A percentile compares a stretch with the other conserved stretches of the same genome.
Conservation (phyloP, 1,140 invertebrate species). For the Lordiphosa collinella region DNA sequence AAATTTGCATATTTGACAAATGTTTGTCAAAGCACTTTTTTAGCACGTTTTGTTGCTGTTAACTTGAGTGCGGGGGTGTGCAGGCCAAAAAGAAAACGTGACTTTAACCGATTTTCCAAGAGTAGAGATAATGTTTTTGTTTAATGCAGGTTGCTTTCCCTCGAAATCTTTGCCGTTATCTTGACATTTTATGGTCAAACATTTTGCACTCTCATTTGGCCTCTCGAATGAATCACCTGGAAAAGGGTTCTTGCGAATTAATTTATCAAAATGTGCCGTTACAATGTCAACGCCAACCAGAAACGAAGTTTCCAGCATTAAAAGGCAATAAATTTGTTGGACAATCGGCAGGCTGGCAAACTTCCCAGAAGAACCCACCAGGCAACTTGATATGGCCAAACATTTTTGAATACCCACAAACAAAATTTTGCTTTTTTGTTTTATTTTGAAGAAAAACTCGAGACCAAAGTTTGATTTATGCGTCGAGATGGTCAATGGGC, state of each 20-base stretch:
- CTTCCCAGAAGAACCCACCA: constrained; percentile 30
- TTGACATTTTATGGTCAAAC: not conserved
- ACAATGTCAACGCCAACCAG: constrained; percentile 53
- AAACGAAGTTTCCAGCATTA: constrained; percentile 45
- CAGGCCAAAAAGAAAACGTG: no score
- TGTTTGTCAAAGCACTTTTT: constrained; percentile 48
- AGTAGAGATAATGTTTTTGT: no score
- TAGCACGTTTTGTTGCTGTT: constrained; percentile 22
- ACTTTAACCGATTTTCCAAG: no score
- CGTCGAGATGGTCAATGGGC: constrained; percentile 67
- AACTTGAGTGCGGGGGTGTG: no score
- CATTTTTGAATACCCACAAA: constrained; percentile 35
- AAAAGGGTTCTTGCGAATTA: constrained; percentile 46
- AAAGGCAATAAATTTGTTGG: constrained; percentile 64
- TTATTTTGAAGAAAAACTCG: constrained; percentile 41
- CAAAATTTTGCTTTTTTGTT: constrained; percentile 4
- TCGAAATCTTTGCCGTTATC: no score
- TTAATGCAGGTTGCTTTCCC: no score
- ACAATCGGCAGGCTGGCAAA: constrained; percentile 16
- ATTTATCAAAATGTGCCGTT: constrained; percentile 70
- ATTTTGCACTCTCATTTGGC: constrained; percentile 1
- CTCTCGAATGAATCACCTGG: no score
- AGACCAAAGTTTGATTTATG: constrained; percentile 72
- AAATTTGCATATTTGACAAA: constrained; percentile 44
- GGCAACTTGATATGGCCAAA: constrained; percentile 54